Evolutionary conservation across 2,113 vertebrate genomes (phyloP), one percentile per base, ranked within the genome.

Genomic region (Dipodomys ordii): DNA sequence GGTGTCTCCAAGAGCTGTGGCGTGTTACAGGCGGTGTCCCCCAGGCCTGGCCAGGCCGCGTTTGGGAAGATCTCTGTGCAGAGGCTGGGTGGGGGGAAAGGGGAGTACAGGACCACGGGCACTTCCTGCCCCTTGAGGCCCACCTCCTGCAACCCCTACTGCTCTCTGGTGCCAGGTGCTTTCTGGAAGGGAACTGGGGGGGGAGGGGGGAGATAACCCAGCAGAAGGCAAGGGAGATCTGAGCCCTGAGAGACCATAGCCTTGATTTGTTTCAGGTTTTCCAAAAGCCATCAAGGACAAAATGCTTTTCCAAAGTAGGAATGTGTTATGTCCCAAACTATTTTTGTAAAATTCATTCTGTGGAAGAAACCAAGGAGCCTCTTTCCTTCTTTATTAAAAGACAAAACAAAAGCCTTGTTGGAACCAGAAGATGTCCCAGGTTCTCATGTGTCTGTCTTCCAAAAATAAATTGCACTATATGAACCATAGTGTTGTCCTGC

Each of bases 11-110:
- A 28, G 76, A 83, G 84, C 15, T 57, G 53, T 57, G 53, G 53
- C 16, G 15, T 57, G 53, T 57, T 16, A 57, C 53, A 16, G 53
- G 53, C 67, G 88, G 6, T 82, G 80, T 96, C 97, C 94, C 93
- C 60, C 30, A 57, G 30, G 79, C 85, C 86, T 8, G 83, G 57
- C 62, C 57, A 74, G 83, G 57, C 62, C 57, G 71, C 57, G 93
- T 95, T 80, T 92, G 95, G 88, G 87, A 97, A 87, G 92, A 85
- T 80, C 79, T 67, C 82, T 97, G 93, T 96, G 86, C 96, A 44
- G 69, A 94, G 95, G 64, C 68, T 8, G 35, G 46, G 94, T 72
- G 35, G 39, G 39, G 39, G 39, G 39, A 6, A 1, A 12, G 68
- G 60, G 23, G 28, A 15, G 11, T 2, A 8, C 15, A 44, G 46